Percentiles rank a stretch among this genome's conserved stretches.
These are phyloP conservation scores for Henicopernis longicauda DNA, from an alignment of 2,113 vertebrate genomes.

Conservation along the genomic window DNA sequence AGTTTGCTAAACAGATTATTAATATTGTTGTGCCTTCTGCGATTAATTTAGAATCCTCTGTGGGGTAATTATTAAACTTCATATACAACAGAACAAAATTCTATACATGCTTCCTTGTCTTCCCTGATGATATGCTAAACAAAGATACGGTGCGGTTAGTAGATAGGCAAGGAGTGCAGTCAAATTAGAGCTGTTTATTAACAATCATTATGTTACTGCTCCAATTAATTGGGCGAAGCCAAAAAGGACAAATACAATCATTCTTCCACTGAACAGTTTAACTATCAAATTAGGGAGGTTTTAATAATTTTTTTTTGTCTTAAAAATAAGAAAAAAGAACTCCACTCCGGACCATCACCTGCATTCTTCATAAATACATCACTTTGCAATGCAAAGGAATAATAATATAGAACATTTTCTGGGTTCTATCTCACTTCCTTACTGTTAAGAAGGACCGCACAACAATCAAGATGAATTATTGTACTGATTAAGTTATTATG, in stretches of 20 bases:
- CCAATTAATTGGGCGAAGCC: slow-evolving; percentile 68
- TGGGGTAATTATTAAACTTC: slow-evolving; percentile 63
- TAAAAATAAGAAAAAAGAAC: background rate
- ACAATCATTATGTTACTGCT: slow-evolving; percentile 50
- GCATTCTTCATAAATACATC: background rate
- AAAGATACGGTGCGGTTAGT: slow-evolving; percentile 15
- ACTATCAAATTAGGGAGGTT: slow-evolving; percentile 29
- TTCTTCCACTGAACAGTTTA: slow-evolving; percentile 61
- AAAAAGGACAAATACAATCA: slow-evolving; percentile 66
- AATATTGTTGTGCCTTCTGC: slow-evolving; percentile 51
- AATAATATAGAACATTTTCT: slow-evolving; percentile 10
- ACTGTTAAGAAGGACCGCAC: background rate
- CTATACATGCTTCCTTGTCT: slow-evolving; percentile 44
- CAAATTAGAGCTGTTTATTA: slow-evolving; percentile 43
- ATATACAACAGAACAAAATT: slow-evolving; percentile 60
- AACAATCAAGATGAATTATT: slow-evolving; percentile 20
- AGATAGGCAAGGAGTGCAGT: slow-evolving; percentile 52
- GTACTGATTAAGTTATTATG: slow-evolving; percentile 36
- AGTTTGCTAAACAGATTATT: slow-evolving; percentile 66
- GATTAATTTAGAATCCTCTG: slow-evolving; percentile 64
- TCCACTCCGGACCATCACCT: background rate
- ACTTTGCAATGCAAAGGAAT: background rate
- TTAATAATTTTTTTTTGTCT: background rate
- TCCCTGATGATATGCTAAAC: slow-evolving; percentile 52
- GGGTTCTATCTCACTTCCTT: background rate